Base-by-base conservation (phyloP, 2,797 vertebrate genomes). In the Sarcoramphus papa region DNA sequence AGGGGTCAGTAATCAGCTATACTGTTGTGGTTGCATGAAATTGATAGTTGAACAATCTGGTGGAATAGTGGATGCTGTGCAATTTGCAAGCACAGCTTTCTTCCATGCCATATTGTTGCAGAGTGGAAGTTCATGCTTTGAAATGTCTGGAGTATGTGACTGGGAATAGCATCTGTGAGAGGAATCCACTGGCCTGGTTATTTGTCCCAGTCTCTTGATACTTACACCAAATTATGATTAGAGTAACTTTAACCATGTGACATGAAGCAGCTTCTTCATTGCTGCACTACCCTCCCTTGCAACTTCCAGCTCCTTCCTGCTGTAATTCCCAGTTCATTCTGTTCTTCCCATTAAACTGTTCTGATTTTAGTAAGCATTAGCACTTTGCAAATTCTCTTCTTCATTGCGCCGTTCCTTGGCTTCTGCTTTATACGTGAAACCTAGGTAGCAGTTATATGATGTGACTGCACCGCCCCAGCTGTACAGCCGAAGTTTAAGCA, bases 71-170 rank as follows among this genome's bases (percentile, higher is more conserved):
- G 48, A 31, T 75, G 14, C 43, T 59, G 37, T 33, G 43, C 14
- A n/a, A 1, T 63, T 86, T 59, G 63, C 41, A 70, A 64, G 56
- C 37, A 33, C 19, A 48, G 3, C 23, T 90, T 76, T 70, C 35
- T 73, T 85, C 63, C 3, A 0, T 50, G 67, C 11, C 0, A 0
- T 73, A 23, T 45, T 28, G 3, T 23, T 76, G 63, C 54, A 43
- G 56, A 76, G 18, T 27, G 33, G 40, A 83, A 60, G 28, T 47
- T 91, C 12, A 3, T 47, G 25, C 59, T 77, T 73, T 87, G 53
- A 82, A 79, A 35, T 35, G 17, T 12, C 56, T 67, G 43, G 3
- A 1, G 3, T 56, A 5, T 20, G 35, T 65, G 51, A 37, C 1
- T 74, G 56, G 48, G 28, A 33, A 1, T 62, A 69, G 59, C 20